Evolutionary conservation across 2,797 vertebrate species (phyloP).

Genomic region (Mus minutoides): DNA sequence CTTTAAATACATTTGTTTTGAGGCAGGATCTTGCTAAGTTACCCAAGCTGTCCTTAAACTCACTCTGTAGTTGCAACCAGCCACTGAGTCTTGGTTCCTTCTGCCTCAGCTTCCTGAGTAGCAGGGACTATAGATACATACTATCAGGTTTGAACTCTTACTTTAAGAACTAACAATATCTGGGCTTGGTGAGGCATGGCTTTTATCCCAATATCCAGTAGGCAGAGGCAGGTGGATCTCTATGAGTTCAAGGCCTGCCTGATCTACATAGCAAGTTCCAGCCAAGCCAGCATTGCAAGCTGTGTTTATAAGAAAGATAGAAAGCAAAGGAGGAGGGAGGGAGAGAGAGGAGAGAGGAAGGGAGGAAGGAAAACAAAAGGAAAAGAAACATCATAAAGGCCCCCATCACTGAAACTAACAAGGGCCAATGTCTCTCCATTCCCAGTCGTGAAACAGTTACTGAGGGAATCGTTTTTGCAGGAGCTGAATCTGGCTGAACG

Average conservation of each 20-base stretch:
- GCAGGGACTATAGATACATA: not conserved
- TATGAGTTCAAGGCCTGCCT: not conserved
- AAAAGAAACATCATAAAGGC: not conserved
- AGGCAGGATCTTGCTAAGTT: not conserved
- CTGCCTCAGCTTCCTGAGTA: not conserved
- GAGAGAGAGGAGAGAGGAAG: not conserved
- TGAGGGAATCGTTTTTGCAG: not conserved
- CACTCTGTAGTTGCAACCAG: too few species aligned
- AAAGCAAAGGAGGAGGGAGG: rapidly evolving
- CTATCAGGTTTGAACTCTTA: not conserved
- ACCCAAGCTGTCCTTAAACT: not conserved
- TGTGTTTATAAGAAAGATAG: not conserved
- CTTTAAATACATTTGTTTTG: not conserved
- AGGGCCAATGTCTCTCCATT: too few species aligned
- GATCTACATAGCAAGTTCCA: not conserved
- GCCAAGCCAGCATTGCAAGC: not conserved
- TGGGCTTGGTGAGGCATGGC: not conserved
- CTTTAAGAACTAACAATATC: not conserved
- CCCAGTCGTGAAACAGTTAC: not conserved
- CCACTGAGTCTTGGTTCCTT: not conserved
- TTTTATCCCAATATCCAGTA: not conserved
- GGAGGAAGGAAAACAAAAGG: not conserved
- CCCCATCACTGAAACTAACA: not conserved
- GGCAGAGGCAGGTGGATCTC: not conserved
- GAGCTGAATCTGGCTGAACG: not conserved